Evolutionary conservation across 2,888 invertebrate genomes (phyloP).

Genomic region (Cerastis rubricosa): DNA sequence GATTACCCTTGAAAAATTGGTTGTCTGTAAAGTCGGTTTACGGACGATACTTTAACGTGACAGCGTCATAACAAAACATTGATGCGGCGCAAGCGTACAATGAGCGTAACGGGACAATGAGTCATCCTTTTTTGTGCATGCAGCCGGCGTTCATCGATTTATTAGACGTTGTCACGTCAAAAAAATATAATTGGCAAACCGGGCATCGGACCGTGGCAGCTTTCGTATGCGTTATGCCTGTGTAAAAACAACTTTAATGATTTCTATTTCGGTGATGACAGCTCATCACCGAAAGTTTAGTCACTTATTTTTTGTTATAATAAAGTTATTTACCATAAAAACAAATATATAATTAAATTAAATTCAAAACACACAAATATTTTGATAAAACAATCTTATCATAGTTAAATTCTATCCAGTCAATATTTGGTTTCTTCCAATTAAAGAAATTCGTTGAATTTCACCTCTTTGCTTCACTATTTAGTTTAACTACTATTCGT

Average conservation of each 20-base stretch:
- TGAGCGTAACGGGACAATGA: no score
- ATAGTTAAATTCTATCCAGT: background rate
- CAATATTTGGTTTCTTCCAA: background rate
- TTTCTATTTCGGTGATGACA: background rate
- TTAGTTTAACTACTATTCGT: constrained; percentile 12
- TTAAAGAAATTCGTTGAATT: background rate
- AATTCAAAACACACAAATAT: background rate
- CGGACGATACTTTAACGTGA: no score
- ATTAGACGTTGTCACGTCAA: no score
- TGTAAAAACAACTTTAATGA: background rate
- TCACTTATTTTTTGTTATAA: no score
- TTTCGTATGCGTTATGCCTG: background rate
- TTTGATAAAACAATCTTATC: background rate
- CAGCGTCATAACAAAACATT: no score
- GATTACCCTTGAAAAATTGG: no score
- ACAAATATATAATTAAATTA: background rate
- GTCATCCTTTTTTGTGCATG: no score
- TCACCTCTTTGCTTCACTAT: constrained; percentile 2
- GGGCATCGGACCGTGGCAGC: background rate
- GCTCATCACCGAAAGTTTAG: no score
- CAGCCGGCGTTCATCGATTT: no score
- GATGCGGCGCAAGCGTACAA: no score
- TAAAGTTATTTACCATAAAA: background rate
- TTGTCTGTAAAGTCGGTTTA: no score
- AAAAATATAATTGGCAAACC: background rate